Base-by-base conservation (phyloP, 2,113 vertebrate genomes). In the Furnarius figulus region DNA sequence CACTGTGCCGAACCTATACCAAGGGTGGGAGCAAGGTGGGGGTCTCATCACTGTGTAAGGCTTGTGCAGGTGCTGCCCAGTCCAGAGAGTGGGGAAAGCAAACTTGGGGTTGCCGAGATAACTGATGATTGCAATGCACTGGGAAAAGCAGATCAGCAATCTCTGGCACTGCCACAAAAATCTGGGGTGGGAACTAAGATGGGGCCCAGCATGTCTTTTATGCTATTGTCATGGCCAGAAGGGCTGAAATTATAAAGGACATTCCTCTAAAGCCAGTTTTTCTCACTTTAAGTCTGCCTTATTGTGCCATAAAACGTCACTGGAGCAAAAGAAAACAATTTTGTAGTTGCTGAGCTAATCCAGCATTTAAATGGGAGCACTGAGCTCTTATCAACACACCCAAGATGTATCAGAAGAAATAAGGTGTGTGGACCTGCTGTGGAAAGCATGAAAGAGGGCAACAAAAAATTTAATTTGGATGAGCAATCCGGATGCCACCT, bases 1-100 rank as follows among this genome's bases (percentile, higher is more conserved):
- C 0, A 0, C 49, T 21, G 31, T 11, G 11, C 27, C 27, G 63
- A 71, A 16, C 25, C 9, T 24, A 46, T 1, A 5, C 25, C 0
- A 3, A 21, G 85, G 19, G 16, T 35, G 61, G 62, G 37, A 61
- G 44, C 0, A 0, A 47, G 35, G 47, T 13, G 27, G 24, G 31
- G 33, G 9, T 55, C 92, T n/a, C 35, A 52, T 81, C 81, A 49
- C 18, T 4, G 1, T 3, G 1, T 3, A 10, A 37, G 67, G 42
- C 19, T 39, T 47, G 30, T 37, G 74, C 55, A 12, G 50, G 49
- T n/a, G 23, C 42, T 84, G 61, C 40, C 46, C 23, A 2, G 65
- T 2, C 23, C 81, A 5, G 40, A 22, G 50, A 21, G 33, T 7
- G 1, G 46, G 42, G 35, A 61, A 16, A 13, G 62, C 86, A 85